Evolutionary conservation across 2,888 invertebrate genomes (phyloP).

Genomic region (Nephrotoma flavescens): DNA sequence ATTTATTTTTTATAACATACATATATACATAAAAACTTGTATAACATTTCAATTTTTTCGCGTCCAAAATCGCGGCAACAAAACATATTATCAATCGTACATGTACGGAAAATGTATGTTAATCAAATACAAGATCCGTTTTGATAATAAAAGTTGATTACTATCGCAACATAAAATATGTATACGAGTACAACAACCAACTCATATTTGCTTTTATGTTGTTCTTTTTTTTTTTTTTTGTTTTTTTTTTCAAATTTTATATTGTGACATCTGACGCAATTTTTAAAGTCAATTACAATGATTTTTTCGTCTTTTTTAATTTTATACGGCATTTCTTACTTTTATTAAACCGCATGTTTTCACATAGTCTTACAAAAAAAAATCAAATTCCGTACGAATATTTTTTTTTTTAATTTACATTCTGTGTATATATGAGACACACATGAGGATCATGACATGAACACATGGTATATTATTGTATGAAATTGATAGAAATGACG

Average conservation of each 20-base stretch:
- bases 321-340: neutral
- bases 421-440: neutral
- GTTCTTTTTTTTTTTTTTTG: too few species aligned
- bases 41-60: neutral
- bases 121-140: neutral
- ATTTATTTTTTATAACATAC: neutral
- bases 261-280: neutral
- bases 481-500: neutral
- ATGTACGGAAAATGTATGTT: neutral
- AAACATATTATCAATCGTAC: neutral
- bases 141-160: neutral
- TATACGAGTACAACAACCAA: neutral
- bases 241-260: neutral
- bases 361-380: neutral
- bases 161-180: neutral
- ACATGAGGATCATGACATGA: neutral
- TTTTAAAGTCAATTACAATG: neutral
- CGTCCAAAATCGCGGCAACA: neutral
- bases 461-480: neutral
- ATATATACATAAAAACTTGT: neutral
- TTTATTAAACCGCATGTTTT: neutral
- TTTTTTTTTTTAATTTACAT: neutral
- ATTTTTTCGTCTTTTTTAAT: neutral
- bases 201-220: neutral
- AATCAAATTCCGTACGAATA: neutral